Evolutionary conservation across 1,140 invertebrate species (phyloP).

Genomic region (Microplitis demolitor): DNA sequence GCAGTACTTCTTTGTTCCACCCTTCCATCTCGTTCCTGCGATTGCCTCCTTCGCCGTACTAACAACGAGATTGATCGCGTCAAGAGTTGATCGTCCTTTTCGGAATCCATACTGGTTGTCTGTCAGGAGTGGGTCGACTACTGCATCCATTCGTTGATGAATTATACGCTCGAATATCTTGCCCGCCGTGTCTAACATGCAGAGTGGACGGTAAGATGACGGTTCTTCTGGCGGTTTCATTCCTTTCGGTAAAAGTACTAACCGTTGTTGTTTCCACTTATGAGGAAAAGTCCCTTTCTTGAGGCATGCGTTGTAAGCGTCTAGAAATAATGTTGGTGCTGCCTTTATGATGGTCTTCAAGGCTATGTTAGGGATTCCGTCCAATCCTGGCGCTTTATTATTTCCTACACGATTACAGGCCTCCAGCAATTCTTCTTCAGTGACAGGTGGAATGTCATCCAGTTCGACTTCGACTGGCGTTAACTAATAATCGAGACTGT

Average conservation of each 20-base stretch:
- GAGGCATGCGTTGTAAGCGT: not conserved
- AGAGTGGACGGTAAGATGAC: not conserved
- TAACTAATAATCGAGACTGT: not conserved
- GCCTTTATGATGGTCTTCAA: not conserved
- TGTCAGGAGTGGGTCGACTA: too few species aligned
- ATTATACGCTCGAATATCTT: not conserved
- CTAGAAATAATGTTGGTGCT: not conserved
- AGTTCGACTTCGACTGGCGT: not conserved
- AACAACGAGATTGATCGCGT: not conserved
- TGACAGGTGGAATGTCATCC: not conserved
- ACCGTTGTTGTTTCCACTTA: not conserved
- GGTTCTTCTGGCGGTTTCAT: not conserved
- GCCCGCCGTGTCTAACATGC: not conserved
- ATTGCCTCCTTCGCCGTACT: not conserved
- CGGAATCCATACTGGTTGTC: not conserved
- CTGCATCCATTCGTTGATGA: not conserved
- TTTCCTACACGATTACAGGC: constrained; percentile 33
- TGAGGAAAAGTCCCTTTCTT: not conserved
- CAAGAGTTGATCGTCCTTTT: not conserved
- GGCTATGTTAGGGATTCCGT: constrained; percentile 30
- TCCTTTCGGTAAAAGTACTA: not conserved
- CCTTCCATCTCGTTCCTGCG: not conserved
- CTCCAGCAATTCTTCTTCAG: constrained; percentile 23
- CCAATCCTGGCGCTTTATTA: constrained; percentile 41
- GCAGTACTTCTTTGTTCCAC: constrained; percentile 8